Evolutionary conservation across 2,888 invertebrate genomes (phyloP).

Genomic region (Cephus nigrinus): DNA sequence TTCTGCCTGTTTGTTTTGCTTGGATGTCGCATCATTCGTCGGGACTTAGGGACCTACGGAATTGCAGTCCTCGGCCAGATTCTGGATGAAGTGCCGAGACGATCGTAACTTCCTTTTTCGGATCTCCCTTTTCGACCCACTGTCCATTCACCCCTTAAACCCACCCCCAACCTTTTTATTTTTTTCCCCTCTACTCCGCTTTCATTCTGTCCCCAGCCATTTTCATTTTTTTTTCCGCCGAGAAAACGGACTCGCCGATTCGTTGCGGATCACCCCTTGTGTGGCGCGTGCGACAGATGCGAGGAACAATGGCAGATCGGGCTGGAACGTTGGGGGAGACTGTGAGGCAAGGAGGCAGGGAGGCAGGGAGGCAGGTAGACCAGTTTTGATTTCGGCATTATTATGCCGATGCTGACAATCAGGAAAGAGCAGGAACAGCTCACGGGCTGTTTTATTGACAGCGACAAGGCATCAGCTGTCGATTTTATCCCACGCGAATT

Average conservation of each 20-base stretch:
- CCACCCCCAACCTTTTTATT: slow-evolving; percentile 11
- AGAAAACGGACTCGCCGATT: neutral
- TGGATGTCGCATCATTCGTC: neutral
- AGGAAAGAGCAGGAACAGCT: slow-evolving; percentile 37
- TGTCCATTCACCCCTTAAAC: slow-evolving; percentile 9
- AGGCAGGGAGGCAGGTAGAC: slow-evolving; percentile 11
- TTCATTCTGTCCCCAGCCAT: neutral
- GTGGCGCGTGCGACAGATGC: slow-evolving; percentile 49
- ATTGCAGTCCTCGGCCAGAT: neutral
- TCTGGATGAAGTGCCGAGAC: neutral
- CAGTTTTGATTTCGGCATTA: slow-evolving; percentile 48
- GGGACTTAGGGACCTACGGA: neutral
- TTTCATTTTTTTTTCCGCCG: neutral
- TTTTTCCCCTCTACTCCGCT: neutral
- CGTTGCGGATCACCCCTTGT: slow-evolving; percentile 9
- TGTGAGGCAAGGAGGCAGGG: too few species aligned
- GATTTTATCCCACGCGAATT: slow-evolving; percentile 26
- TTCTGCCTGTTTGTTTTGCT: neutral
- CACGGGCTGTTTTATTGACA: slow-evolving; percentile 15
- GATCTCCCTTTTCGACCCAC: neutral
- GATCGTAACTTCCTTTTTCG: neutral
- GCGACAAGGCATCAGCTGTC: slow-evolving; percentile 43
- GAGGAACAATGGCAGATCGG: slow-evolving; percentile 43
- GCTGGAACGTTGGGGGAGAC: neutral
- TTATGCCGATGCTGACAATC: slow-evolving; percentile 38